Evolutionary conservation across 2,797 vertebrate genomes (phyloP).

Genomic region (Meda fulgida): DNA sequence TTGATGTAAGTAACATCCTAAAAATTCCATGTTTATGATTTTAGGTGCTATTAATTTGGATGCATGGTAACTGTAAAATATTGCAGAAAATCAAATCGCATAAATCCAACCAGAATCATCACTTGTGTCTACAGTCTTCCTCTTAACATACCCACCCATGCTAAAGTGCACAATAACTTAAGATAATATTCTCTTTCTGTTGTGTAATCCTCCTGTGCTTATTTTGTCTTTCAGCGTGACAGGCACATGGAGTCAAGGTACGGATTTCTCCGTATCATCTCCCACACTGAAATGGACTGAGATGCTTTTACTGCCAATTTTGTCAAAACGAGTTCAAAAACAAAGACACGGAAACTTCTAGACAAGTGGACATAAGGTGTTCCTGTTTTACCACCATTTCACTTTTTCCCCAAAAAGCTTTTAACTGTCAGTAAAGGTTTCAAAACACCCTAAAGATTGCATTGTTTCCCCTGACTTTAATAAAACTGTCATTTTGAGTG

Average conservation of each 20-base stretch:
- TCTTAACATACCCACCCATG: not conserved
- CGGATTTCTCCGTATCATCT: constrained; percentile 20
- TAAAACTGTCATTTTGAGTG: constrained; percentile 16
- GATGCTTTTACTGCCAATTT: constrained; percentile 40
- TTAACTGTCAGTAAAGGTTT: not conserved
- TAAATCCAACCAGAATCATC: not conserved
- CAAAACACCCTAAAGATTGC: not conserved
- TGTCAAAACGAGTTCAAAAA: constrained; percentile 30
- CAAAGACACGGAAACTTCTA: constrained; percentile 23
- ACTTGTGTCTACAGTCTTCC: not conserved
- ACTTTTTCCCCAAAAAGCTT: not conserved
- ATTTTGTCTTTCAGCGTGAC: constrained; percentile 25
- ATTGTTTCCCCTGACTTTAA: not conserved
- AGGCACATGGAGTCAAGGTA: constrained; percentile 31
- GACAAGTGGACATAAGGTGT: constrained; percentile 33
- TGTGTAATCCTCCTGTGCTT: not conserved
- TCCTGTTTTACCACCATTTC: not conserved
- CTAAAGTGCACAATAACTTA: not conserved
- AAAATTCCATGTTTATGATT: not conserved
- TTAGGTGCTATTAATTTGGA: not conserved
- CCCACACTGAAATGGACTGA: constrained; percentile 50
- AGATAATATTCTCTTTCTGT: not conserved
- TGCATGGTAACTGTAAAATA: not conserved
- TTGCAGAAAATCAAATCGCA: not conserved
- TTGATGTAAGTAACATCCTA: not conserved